A percentile compares a stretch with the other conserved stretches of the same genome.
These are phyloP conservation scores for Lagodon rhomboides DNA, from an alignment of 2,797 vertebrate species.

Conservation along the genomic window DNA sequence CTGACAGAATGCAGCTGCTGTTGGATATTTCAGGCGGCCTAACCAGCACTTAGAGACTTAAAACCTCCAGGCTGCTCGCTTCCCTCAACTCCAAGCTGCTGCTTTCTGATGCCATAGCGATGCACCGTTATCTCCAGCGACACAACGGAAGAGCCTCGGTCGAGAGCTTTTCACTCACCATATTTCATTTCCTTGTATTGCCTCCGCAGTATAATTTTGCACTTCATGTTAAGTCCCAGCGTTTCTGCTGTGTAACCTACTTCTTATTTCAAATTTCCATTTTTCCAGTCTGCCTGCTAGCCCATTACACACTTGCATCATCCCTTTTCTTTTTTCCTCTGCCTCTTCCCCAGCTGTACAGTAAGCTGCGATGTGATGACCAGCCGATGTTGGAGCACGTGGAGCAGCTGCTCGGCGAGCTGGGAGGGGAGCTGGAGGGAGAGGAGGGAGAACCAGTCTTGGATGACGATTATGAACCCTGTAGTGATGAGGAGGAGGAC, in stretches of 20 bases:
- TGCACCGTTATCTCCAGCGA: conserved; percentile 42
- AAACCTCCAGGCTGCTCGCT: conserved; percentile 55
- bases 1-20: conserved; percentile 72
- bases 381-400: conserved; percentile 82
- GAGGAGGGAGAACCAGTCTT: conserved; percentile 68
- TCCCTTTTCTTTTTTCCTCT: neutral
- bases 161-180: conserved; percentile 33
- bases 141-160: conserved; percentile 27
- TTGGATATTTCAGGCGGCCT: conserved; percentile 65
- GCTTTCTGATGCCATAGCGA: conserved; percentile 43
- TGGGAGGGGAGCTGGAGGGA: conserved; percentile 80
- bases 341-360: conserved; percentile 78
- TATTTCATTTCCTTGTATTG: conserved; percentile 30
- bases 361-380: conserved; percentile 86
- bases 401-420: conserved; percentile 85
- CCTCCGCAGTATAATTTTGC: conserved; percentile 23
- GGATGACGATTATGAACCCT: conserved; percentile 84
- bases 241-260: conserved; percentile 37
- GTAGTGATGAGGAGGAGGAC: conserved; percentile 80
- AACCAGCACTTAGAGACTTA: conserved; percentile 60
- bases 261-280: conserved; percentile 20
- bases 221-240: conserved; percentile 25
- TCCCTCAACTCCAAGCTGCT: conserved; percentile 49
- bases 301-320: conserved; percentile 26
- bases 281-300: conserved; percentile 13